Percentiles rank a stretch among this genome's conserved stretches.
phyloP scores from a whole-genome alignment of 2,113 vertebrate species.

The Nothoprocta perdicaria region DNA sequence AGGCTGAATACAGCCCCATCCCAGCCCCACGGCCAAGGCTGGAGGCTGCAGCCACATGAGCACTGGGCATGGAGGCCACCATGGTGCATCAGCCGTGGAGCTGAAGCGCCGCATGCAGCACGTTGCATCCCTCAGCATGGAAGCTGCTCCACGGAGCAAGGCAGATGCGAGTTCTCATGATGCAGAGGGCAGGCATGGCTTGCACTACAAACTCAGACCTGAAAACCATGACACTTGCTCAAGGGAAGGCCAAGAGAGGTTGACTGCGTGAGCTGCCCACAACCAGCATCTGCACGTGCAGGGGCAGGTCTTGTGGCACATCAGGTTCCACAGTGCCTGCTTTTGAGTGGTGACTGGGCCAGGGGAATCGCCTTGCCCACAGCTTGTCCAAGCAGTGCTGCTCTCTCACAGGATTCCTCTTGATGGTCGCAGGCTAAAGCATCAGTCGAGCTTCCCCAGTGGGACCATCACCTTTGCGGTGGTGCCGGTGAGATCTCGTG shows the following conservation, averaged over 20 bases:
- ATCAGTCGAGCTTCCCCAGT: neutral
- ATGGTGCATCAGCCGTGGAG: too few species aligned
- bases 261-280: neutral
- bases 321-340: neutral
- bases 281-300: accelerated
- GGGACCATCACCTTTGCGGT: accelerated
- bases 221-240: neutral
- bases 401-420: neutral
- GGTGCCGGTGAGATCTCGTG: neutral
- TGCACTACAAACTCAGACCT: neutral
- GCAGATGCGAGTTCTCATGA: too few species aligned
- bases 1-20: too few species aligned
- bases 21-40: too few species aligned
- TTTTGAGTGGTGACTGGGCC: neutral
- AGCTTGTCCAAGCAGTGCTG: neutral
- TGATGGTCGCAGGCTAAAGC: neutral
- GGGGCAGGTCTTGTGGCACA: accelerated
- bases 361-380: accelerated
- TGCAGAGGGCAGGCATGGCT: too few species aligned
- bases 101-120: too few species aligned
- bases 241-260: neutral
- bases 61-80: too few species aligned
- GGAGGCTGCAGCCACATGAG: too few species aligned
- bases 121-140: neutral
- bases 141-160: neutral